phyloP scores from a whole-genome alignment of 1,140 invertebrate genomes.

The Drosophila bifasciata region DNA sequence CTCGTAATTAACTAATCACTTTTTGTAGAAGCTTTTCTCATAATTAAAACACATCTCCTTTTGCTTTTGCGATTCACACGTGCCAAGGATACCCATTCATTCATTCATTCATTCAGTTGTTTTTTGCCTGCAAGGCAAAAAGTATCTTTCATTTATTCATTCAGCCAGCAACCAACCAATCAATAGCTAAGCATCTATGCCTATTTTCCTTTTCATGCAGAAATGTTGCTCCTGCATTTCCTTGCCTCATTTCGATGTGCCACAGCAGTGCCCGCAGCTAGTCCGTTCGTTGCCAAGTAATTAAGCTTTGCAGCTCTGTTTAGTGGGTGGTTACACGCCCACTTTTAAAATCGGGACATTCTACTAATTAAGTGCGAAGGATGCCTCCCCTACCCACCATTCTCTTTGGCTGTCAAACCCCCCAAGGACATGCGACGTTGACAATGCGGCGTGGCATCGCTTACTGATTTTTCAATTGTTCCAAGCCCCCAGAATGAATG shows the following conservation, averaged over 20 bases:
- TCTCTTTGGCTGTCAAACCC: not conserved
- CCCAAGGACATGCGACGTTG: slow-evolving; percentile 19
- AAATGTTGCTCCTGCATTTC: slow-evolving; percentile 3
- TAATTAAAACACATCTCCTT: no score
- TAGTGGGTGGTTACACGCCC: slow-evolving; percentile 37
- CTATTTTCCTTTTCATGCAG: not conserved
- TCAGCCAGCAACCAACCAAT: no score
- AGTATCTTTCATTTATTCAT: not conserved
- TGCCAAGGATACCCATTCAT: no score
- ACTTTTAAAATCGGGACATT: slow-evolving; percentile 44
- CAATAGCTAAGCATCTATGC: no score
- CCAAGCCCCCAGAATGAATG: no score
- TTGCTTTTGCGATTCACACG: no score
- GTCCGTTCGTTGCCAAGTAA: slow-evolving; percentile 26
- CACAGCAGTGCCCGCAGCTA: slow-evolving; percentile 35
- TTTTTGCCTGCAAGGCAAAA: no score
- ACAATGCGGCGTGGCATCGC: slow-evolving; percentile 47
- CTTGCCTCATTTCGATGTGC: slow-evolving; percentile 8
- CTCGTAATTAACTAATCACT: no score
- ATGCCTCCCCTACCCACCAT: slow-evolving; percentile 5
- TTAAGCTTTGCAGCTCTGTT: slow-evolving; percentile 46
- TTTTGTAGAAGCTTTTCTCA: no score
- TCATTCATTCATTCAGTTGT: not conserved
- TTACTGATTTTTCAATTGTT: slow-evolving; percentile 64
- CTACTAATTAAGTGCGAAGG: slow-evolving; percentile 52